Evolutionary conservation across 2,888 invertebrate genomes (phyloP).

Genomic region (Lasioglossum malachurum): DNA sequence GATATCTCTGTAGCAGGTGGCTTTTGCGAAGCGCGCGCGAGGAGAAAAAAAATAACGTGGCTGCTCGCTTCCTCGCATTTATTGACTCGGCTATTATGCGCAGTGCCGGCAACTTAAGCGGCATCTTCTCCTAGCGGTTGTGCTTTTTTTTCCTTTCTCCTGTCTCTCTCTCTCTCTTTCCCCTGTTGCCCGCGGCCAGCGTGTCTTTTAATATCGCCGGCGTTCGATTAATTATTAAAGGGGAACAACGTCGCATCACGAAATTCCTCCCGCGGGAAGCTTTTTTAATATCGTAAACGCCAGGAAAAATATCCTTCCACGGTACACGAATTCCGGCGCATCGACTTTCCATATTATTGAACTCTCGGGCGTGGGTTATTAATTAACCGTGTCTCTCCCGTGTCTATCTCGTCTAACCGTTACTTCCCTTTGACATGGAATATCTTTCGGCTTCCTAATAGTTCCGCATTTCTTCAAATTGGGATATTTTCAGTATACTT

Average conservation of each 20-base stretch:
- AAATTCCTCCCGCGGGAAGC: slow-evolving; percentile 4
- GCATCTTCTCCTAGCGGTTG: background rate
- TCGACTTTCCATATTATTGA: slow-evolving; percentile 48
- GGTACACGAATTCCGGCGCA: slow-evolving; percentile 12
- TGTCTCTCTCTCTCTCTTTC: background rate
- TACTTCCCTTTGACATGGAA: no score
- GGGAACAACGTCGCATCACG: slow-evolving; percentile 23
- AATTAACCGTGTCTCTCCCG: background rate
- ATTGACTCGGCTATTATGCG: slow-evolving; percentile 38
- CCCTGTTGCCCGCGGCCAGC: background rate
- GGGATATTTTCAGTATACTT: no score
- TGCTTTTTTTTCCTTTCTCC: background rate
- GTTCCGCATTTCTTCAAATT: no score
- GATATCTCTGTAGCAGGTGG: slow-evolving; percentile 38
- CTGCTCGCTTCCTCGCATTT: slow-evolving; percentile 24
- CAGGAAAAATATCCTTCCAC: background rate
- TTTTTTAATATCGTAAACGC: slow-evolving; percentile 12
- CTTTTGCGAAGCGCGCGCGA: slow-evolving; percentile 2
- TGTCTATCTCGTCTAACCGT: no score
- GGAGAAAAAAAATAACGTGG: slow-evolving; percentile 13
- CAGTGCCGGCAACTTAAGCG: background rate
- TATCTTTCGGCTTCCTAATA: no score
- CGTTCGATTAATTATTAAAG: slow-evolving; percentile 43
- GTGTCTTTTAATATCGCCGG: slow-evolving; percentile 26
- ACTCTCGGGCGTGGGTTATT: background rate